Conservation (phyloP, 2,797 vertebrate genomes). For the Sebastes melanostomus region DNA sequence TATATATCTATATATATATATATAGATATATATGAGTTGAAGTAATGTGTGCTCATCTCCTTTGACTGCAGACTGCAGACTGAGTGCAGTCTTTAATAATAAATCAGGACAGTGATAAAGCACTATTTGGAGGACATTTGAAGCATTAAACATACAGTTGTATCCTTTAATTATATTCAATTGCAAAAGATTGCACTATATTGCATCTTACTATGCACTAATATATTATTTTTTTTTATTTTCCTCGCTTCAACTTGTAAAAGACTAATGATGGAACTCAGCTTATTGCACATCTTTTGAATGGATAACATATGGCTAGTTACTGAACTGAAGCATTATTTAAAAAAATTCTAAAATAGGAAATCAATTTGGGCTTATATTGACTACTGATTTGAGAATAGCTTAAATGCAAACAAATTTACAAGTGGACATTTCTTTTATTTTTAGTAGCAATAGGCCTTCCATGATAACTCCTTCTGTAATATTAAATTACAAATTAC, state of each 20-base stretch:
- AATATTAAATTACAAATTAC: no score
- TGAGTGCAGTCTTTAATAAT: background rate
- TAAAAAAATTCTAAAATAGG: background rate
- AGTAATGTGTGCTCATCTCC: background rate
- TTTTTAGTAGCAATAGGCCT: no score
- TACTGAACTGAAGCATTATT: background rate
- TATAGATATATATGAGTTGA: background rate
- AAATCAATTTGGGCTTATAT: background rate
- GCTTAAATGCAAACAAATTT: no score
- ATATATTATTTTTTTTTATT: background rate
- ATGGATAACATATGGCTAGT: background rate
- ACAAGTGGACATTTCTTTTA: no score
- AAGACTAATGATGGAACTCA: background rate
- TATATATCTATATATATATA: fast-evolving
- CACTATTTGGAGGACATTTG: background rate
- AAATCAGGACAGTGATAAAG: background rate
- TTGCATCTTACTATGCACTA: background rate
- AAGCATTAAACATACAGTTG: background rate
- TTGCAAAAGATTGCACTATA: background rate
- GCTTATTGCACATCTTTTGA: background rate
- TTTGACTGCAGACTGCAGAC: background rate
- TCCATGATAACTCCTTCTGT: no score
- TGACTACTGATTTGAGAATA: background rate
- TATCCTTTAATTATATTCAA: background rate
- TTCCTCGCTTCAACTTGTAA: background rate